A percentile compares a stretch with the other conserved stretches of the same genome.
Conservation (phyloP, 2,113 vertebrate genomes). For the Paralichthys olivaceus region DNA sequence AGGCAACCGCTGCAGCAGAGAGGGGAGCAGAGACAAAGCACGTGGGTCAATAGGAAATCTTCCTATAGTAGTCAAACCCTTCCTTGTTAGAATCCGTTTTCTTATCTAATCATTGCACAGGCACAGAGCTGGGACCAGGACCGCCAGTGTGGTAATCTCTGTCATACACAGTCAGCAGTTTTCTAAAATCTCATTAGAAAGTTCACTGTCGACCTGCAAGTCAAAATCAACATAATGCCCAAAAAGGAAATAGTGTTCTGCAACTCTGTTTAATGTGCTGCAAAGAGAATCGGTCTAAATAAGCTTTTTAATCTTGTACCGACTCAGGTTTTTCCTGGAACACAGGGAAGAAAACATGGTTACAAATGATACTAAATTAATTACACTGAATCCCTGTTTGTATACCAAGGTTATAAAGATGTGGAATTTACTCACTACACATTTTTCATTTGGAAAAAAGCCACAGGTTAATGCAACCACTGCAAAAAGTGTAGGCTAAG, state of each 20-base stretch:
- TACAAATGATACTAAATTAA: not conserved
- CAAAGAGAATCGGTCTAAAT: slow-evolving; percentile 1
- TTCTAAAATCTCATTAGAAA: slow-evolving; percentile 70
- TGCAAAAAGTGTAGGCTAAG: not conserved
- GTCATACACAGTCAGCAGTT: slow-evolving; percentile 63
- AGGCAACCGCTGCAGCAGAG: slow-evolving; percentile 55
- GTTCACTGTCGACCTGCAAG: slow-evolving; percentile 43
- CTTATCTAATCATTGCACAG: slow-evolving; percentile 72
- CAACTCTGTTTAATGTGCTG: slow-evolving; percentile 9
- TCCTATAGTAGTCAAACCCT: slow-evolving; percentile 23
- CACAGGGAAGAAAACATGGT: not conserved
- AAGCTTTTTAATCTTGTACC: not conserved
- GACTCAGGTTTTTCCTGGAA: not conserved
- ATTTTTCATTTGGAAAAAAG: not conserved
- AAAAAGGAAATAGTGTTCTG: slow-evolving; percentile 15
- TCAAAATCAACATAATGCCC: slow-evolving; percentile 40
- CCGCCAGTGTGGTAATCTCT: slow-evolving; percentile 59
- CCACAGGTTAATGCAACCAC: not conserved
- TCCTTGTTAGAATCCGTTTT: slow-evolving; percentile 32
- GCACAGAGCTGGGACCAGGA: slow-evolving; percentile 44
- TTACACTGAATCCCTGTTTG: not conserved
- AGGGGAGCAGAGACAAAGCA: slow-evolving; percentile 55
- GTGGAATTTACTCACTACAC: not conserved
- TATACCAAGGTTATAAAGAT: not conserved
- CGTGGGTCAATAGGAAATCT: slow-evolving; percentile 54